Evolutionary conservation across 2,888 invertebrate genomes (phyloP), one percentile per base, ranked within the genome.

Genomic region (Zygaena filipendulae): DNA sequence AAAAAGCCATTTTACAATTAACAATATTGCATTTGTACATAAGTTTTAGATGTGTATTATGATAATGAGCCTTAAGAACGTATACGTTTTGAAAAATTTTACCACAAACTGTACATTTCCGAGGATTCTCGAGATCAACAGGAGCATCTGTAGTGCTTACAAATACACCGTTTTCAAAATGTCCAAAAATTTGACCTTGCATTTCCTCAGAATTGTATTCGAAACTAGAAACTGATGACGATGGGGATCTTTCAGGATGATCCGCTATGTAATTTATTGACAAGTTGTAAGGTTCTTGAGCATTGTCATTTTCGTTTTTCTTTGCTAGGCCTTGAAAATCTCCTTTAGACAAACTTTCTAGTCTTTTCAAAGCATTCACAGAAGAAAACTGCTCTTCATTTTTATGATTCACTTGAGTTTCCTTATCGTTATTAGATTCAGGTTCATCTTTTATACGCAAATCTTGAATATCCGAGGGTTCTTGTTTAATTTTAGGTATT

Each of bases 11-110:
- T 68, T 92, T 92, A 62, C 97, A 97, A 1, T 96, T 95, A 42
- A 95, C 95, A 13, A 95, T 90, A 51, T 90, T 92, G 72, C 97
- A 97, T 58, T 92, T 92, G 70, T 96, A 96, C 90, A 95, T 93
- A 35, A 96, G 74, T 70, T 97, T 97, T 28, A 97, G 85, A 69
- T 97, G 97, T 6, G 94, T 92, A 64, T 93, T 96, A 79, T 95
- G 95, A 64, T 95, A 97, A 62, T 97, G 97, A 2, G 92, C 92
- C 70, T 95, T 96, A 12, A 96, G 87, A 26, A 92, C 91, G 58
- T 95, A 95, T 49, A 93, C 90, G 57, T 95, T 97, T 64, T 92
- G 94, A 67, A 96, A 97, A 52, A 91, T 84, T 70, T 95, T 95
- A 4, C 92, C 93, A 62, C 97, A 97, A 16, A 92, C 92, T 3